Conservation (phyloP, 2,888 invertebrate species). For the Lumbricus terrestris region DNA sequence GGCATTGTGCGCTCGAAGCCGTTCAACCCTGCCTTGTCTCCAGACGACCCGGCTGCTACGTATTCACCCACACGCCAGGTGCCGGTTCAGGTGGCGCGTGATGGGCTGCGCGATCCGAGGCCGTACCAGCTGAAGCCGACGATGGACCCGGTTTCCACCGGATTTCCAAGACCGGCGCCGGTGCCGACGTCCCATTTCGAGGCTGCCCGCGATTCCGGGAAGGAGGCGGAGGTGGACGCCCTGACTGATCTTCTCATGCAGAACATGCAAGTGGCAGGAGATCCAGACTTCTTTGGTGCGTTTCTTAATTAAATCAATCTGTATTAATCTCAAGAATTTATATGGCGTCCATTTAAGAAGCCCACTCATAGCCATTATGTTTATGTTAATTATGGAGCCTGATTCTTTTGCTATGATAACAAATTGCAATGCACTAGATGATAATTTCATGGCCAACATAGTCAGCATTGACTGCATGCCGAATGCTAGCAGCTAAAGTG, state of each 20-base stretch:
- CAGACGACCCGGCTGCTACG: not conserved
- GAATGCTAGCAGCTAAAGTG: too few relatives aligned
- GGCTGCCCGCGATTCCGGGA: slow-evolving; percentile 53
- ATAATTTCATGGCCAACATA: not conserved
- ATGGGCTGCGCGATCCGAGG: not conserved
- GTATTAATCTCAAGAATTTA: too few relatives aligned
- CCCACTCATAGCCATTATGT: too few relatives aligned
- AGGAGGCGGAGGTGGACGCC: slow-evolving; percentile 83
- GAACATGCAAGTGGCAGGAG: slow-evolving; percentile 68
- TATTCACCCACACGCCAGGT: not conserved
- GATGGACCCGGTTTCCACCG: slow-evolving; percentile 14
- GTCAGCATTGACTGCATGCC: not conserved
- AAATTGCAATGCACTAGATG: not conserved
- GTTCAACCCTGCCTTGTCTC: slow-evolving; percentile 17
- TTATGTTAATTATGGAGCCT: not conserved
- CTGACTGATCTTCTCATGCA: slow-evolving; percentile 84
- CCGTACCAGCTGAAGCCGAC: slow-evolving; percentile 31
- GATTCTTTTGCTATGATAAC: not conserved
- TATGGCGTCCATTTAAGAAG: too few relatives aligned
- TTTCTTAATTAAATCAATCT: too few relatives aligned
- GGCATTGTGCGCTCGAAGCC: slow-evolving; percentile 25
- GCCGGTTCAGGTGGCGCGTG: not conserved
- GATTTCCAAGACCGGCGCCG: too few relatives aligned
- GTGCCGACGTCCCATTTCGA: not conserved
- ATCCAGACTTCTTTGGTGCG: slow-evolving; percentile 70